These are phyloP conservation scores for Lampris megalopsis DNA, from an alignment of 2,113 vertebrate species.

Conservation along the genomic window DNA sequence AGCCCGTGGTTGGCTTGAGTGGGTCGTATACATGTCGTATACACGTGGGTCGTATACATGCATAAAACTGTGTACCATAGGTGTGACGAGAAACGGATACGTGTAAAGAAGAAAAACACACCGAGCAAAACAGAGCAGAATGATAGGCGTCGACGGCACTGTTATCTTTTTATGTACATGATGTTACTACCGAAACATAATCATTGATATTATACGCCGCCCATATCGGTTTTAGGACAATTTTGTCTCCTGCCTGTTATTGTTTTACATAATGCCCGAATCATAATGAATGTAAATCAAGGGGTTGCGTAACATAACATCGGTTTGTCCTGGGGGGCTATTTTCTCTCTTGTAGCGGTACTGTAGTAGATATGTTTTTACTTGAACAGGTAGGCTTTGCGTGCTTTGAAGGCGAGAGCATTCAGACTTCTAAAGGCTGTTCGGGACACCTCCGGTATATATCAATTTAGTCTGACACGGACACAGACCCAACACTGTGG, in stretches of 20 bases:
- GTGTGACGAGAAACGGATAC: conserved; percentile 70
- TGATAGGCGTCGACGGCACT: conserved; percentile 75
- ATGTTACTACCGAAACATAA: conserved; percentile 39
- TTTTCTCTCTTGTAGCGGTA: conserved; percentile 56
- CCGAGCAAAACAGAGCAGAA: conserved; percentile 78
- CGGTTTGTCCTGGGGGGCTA: conserved; percentile 35
- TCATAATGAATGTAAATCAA: conserved; percentile 76
- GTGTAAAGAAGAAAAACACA: conserved; percentile 71
- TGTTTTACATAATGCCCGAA: conserved; percentile 40
- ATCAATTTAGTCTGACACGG: conserved; percentile 32
- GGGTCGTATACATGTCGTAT: conserved; percentile 63
- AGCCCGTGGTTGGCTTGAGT: conserved; percentile 65
- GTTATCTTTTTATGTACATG: conserved; percentile 40
- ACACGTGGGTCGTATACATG: conserved; percentile 15
- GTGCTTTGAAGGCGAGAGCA: conserved; percentile 57
- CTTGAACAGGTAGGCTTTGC: conserved; percentile 48
- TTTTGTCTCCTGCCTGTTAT: conserved; percentile 35
- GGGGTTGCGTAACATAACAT: not conserved
- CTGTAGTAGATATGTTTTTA: conserved; percentile 63
- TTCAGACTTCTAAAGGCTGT: conserved; percentile 48
- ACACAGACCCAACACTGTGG: conserved; percentile 4
- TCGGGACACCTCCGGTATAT: conserved; percentile 43
- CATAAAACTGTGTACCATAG: conserved; percentile 79
- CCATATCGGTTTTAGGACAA: not conserved
- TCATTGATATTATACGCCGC: conserved; percentile 41